These are phyloP conservation scores for Drosophila obscura DNA, from an alignment of 1,140 invertebrate genomes.

Conservation along the genomic window DNA sequence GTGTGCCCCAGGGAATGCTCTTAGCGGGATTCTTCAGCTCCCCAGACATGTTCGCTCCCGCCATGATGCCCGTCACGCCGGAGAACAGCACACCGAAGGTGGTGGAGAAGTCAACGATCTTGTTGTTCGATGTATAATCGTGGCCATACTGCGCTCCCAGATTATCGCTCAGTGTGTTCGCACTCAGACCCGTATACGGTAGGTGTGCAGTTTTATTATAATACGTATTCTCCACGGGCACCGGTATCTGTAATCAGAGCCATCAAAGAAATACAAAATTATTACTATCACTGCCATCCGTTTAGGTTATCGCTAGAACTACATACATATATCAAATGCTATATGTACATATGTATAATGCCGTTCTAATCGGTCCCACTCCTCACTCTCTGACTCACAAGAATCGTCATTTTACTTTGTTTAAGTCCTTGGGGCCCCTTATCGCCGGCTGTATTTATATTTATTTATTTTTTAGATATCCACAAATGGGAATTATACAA, in stretches of 20 bases:
- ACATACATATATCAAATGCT: not conserved
- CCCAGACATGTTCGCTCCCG: slow-evolving; percentile 98
- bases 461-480: slow-evolving; percentile 4
- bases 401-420: slow-evolving; percentile 1
- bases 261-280: not conserved
- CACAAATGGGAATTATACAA: not conserved
- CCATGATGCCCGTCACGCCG: slow-evolving; percentile 99
- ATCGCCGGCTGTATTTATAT: no score
- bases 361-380: slow-evolving; percentile 6
- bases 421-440: not conserved
- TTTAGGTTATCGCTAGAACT: not conserved
- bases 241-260: slow-evolving; percentile 86
- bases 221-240: slow-evolving; percentile 90
- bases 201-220: slow-evolving; percentile 82
- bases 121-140: slow-evolving; percentile 93
- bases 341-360: not conserved
- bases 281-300: not conserved
- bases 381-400: not conserved
- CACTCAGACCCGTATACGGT: slow-evolving; percentile 92
- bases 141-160: slow-evolving; percentile 90
- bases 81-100: slow-evolving; percentile 98
- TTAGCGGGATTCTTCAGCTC: slow-evolving; percentile 96
- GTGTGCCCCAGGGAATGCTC: slow-evolving; percentile 96
- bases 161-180: slow-evolving; percentile 90
- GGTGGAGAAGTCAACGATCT: slow-evolving; percentile 92